phyloP scores from a whole-genome alignment of 2,888 invertebrate species.

The Leptopilina drosophilae region DNA sequence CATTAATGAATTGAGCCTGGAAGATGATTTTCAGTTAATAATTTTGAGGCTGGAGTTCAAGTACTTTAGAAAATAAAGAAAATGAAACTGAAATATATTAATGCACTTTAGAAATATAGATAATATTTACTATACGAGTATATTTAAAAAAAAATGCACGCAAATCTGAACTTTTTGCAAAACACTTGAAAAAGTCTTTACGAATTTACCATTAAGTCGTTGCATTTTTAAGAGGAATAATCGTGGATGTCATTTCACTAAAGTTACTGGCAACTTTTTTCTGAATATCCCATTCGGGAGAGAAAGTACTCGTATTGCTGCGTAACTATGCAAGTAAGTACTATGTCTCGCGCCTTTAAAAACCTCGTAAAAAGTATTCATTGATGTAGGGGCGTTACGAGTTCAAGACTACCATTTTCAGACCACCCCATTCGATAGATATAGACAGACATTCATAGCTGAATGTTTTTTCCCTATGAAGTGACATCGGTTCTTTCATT shows the following conservation, averaged over 20 bases:
- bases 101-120: no score
- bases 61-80: not conserved
- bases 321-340: slow-evolving; percentile 39
- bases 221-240: slow-evolving; percentile 24
- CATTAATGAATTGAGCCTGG: not conserved
- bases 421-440: slow-evolving; percentile 16
- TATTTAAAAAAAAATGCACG: not conserved
- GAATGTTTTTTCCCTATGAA: no score
- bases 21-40: no score
- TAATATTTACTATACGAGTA: no score
- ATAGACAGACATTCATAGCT: no score
- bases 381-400: slow-evolving; percentile 32
- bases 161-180: not conserved
- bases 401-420: slow-evolving; percentile 20
- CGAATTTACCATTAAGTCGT: slow-evolving; percentile 36
- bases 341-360: slow-evolving; percentile 36
- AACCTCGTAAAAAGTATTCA: slow-evolving; percentile 37
- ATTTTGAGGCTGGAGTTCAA: no score
- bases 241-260: slow-evolving; percentile 28
- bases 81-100: not conserved
- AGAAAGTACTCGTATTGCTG: slow-evolving; percentile 28
- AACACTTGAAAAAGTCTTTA: slow-evolving; percentile 1
- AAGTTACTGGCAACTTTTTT: slow-evolving; percentile 35
- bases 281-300: slow-evolving; percentile 24
- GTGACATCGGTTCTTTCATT: no score